Evolutionary conservation across 2,797 vertebrate genomes (phyloP).

Genomic region (Micrastur ruficollis): DNA sequence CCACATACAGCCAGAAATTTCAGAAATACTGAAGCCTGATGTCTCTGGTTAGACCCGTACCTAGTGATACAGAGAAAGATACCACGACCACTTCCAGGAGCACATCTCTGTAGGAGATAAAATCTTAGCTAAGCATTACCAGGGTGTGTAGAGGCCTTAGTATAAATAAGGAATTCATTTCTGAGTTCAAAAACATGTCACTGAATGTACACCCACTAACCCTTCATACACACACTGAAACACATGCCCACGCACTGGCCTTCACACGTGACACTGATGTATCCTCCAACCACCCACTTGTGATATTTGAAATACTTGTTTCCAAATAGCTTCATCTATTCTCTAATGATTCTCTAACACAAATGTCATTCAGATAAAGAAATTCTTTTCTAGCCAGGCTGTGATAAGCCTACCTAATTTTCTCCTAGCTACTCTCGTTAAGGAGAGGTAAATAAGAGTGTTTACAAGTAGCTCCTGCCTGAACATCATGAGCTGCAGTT

Average conservation of each 20-base stretch:
- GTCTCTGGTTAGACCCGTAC: neutral
- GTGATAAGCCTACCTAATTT: constrained; percentile 3
- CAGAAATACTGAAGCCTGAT: neutral
- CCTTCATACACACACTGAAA: neutral
- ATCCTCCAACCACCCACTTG: neutral
- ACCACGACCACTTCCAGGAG: neutral
- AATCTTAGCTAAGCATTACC: neutral
- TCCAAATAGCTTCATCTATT: neutral
- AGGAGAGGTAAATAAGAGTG: neutral
- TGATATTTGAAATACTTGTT: neutral
- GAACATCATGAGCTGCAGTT: neutral
- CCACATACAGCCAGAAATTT: neutral
- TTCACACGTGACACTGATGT: neutral
- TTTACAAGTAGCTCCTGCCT: neutral
- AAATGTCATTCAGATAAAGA: neutral
- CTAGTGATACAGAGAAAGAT: neutral
- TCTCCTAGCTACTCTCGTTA: neutral
- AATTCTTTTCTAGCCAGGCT: neutral
- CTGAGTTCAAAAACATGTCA: neutral
- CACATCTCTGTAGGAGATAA: neutral
- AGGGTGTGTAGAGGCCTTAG: neutral
- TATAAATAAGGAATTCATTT: neutral
- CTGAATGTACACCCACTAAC: neutral
- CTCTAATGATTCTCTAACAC: neutral
- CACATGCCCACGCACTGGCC: neutral